These are phyloP conservation scores for Mastacembelus armatus DNA, from an alignment of 2,797 vertebrate genomes.

Conservation along the genomic window DNA sequence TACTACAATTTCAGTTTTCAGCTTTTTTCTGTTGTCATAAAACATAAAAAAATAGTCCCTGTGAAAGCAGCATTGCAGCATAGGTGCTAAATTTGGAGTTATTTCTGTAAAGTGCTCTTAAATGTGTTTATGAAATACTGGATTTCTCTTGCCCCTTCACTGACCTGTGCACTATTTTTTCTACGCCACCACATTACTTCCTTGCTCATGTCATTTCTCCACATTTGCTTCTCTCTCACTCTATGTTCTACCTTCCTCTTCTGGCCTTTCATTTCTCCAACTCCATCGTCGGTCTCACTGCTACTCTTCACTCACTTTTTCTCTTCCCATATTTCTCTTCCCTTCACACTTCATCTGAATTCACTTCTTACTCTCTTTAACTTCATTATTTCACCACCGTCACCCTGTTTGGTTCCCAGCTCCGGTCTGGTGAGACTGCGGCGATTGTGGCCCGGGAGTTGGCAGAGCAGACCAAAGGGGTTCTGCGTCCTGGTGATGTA, in stretches of 20 bases:
- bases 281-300: not conserved
- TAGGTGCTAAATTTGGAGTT: conserved; percentile 12
- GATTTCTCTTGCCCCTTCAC: not conserved
- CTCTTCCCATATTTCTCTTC: conserved; percentile 37
- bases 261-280: conserved; percentile 34
- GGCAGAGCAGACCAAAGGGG: conserved; percentile 93
- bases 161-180: conserved; percentile 25
- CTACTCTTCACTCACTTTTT: conserved; percentile 23
- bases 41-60: conserved; percentile 10
- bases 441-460: conserved; percentile 95
- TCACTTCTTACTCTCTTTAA: conserved; percentile 37
- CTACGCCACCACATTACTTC: not conserved
- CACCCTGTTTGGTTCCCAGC: conserved; percentile 75
- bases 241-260: conserved; percentile 23
- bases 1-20: not conserved
- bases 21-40: conserved; percentile 17
- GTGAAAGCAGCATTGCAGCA: conserved; percentile 18
- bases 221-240: conserved; percentile 20
- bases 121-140: conserved; percentile 14
- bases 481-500: conserved; percentile 94
- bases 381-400: conserved; percentile 9
- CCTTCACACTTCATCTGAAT: conserved; percentile 43
- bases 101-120: conserved; percentile 24
- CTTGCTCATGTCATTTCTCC: conserved; percentile 11
- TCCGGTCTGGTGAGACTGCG: conserved; percentile 96